phyloP scores from a whole-genome alignment of 2,797 vertebrate genomes.

The Miichthys miiuy region DNA sequence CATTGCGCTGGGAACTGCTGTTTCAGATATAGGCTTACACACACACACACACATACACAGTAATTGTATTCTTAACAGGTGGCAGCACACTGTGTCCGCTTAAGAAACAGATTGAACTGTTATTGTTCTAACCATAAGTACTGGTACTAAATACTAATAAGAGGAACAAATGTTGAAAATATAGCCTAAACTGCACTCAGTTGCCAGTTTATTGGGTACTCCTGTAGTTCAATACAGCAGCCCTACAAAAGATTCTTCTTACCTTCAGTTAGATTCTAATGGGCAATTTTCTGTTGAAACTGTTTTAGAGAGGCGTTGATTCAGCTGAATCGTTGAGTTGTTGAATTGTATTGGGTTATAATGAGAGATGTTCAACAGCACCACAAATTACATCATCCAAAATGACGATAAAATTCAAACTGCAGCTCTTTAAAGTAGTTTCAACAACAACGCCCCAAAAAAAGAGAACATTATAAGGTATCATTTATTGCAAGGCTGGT shows the following conservation, averaged over 20 bases:
- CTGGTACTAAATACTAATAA: neutral
- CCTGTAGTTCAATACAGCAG: neutral
- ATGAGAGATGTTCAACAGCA: neutral
- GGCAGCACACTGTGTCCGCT: neutral
- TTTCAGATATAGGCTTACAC: neutral
- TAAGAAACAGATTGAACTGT: neutral
- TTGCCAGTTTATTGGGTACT: neutral
- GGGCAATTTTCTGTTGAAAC: neutral
- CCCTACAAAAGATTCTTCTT: neutral
- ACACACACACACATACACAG: neutral
- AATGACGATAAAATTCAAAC: neutral
- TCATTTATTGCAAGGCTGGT: neutral
- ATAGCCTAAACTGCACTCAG: neutral
- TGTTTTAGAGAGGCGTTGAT: neutral
- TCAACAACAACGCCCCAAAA: neutral
- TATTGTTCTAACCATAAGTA: constrained; percentile 2
- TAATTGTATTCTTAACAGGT: neutral
- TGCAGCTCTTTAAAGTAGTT: neutral
- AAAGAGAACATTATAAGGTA: neutral
- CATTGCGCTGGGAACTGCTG: neutral
- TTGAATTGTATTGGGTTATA: neutral
- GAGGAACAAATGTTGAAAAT: neutral
- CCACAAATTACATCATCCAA: neutral
- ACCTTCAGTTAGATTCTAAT: neutral
- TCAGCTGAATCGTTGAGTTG: neutral